Evolutionary conservation across 1,140 invertebrate genomes (phyloP), one percentile per base, ranked within the genome.

Genomic region (Zaprionus nigranus): DNA sequence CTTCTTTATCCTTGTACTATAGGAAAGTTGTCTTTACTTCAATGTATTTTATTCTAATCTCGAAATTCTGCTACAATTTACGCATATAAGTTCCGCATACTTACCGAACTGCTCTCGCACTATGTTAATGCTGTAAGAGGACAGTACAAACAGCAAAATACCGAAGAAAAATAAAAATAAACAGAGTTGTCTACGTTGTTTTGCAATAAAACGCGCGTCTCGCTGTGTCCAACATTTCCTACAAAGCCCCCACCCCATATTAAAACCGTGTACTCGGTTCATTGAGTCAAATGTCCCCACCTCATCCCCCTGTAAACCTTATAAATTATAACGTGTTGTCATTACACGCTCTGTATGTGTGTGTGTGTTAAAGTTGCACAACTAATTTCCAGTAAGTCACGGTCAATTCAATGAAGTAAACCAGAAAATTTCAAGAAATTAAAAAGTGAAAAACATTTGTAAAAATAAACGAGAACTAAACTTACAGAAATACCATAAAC

Each of bases 191-290:
- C 30, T 58, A 17, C 28, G 22, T 68, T 70, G 59, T 75, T 70
- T 71, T 59, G 73, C 67, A 75, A 71, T 71, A 64, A 75, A 71
- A 71, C 54, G 54, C 36, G 28, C 17, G 40, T 71, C 5, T 17
- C 51, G 59, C 72, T 40, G 65, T 58, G 53, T 69, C 34, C 57
- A 66, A 58, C 54, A 66, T 61, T 61, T 61, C 40, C 36, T 59
- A 28, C 13, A 38, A 12, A 34, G 30, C 30, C n/a, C 17, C 40
- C n/a, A n/a, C n/a, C n/a, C 12, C 17, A 17, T 9, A 28, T 15
- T 51, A 68, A 54, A 51, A 62, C 20, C 20, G 36, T 51, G 20
- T 51, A 51, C 20, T 22, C 12, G 17, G 13, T 51, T 51, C 5
- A 22, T 20, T 26, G 24, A 15, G 15, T 17, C 53, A 17, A 43